Evolutionary conservation across 2,113 vertebrate genomes (phyloP).

Genomic region (Zosterops pallidus): DNA sequence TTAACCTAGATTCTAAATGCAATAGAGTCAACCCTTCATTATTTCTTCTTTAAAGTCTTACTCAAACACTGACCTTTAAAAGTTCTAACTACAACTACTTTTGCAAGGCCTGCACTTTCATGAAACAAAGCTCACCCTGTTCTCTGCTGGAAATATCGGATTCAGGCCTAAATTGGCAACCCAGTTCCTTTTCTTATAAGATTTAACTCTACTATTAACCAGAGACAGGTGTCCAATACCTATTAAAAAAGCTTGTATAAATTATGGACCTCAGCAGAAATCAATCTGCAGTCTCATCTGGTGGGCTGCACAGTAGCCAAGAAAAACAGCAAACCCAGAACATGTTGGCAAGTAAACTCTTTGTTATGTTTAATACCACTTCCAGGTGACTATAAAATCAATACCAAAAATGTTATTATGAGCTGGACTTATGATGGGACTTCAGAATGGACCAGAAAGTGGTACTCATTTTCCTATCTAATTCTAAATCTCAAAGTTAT

Average conservation of each 20-base stretch:
- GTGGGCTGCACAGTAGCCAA: neutral
- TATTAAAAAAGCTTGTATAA: neutral
- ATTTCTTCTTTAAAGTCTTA: slow-evolving; percentile 12
- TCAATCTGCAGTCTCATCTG: neutral
- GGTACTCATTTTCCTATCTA: neutral
- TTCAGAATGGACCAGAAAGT: neutral
- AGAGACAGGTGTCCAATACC: neutral
- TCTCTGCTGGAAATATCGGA: slow-evolving; percentile 14
- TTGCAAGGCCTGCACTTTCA: slow-evolving; percentile 43
- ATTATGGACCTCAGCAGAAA: slow-evolving; percentile 28
- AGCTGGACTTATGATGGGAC: neutral
- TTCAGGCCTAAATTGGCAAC: neutral
- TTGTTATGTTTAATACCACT: neutral
- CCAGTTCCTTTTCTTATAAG: neutral
- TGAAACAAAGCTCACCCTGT: neutral
- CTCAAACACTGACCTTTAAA: slow-evolving; percentile 26
- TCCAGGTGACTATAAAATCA: neutral
- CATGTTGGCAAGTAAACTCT: neutral
- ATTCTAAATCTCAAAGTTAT: neutral
- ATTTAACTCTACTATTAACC: slow-evolving; percentile 35
- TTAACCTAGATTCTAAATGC: neutral
- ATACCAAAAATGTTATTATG: neutral
- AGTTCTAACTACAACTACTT: slow-evolving; percentile 15
- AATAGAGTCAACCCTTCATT: neutral
- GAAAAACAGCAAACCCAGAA: neutral